A percentile compares a stretch with the other conserved stretches of the same genome.
These are phyloP conservation scores for Corythornis vintsioides DNA, from an alignment of 2,113 vertebrate genomes.

Conservation along the genomic window DNA sequence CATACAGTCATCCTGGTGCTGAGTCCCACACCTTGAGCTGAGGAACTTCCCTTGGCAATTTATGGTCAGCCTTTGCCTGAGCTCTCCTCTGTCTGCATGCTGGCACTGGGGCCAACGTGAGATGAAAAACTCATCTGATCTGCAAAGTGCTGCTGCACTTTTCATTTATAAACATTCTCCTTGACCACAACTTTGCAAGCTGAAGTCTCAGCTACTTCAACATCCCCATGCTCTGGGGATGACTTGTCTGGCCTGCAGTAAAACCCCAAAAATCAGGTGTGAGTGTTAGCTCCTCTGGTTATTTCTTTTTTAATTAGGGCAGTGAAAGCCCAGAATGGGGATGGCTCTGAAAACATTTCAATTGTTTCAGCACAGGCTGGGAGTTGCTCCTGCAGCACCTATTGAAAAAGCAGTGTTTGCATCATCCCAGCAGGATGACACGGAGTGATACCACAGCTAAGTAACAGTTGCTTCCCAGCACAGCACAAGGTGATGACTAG, in stretches of 20 bases:
- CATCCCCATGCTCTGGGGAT: neutral
- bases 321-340: neutral
- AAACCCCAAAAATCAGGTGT: neutral
- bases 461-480: neutral
- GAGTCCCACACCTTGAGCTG: neutral
- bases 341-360: slow-evolving; percentile 16
- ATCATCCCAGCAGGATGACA: slow-evolving; percentile 39
- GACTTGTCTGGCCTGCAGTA: neutral
- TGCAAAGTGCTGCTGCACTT: neutral
- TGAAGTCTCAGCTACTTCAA: neutral
- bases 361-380: slow-evolving; percentile 6
- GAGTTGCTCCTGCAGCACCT: neutral
- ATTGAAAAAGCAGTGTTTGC: slow-evolving; percentile 39
- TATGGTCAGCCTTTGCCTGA: neutral
- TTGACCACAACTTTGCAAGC: neutral
- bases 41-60: neutral
- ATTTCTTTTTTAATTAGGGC: neutral
- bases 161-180: neutral
- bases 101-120: neutral
- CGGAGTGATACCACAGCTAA: slow-evolving; percentile 20
- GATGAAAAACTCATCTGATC: neutral
- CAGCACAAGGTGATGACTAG: slow-evolving; percentile 39
- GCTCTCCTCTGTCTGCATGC: neutral
- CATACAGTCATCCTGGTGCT: neutral
- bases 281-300: neutral